Conservation (phyloP, 2,888 invertebrate species). For the Sarcophaga subvicina region DNA sequence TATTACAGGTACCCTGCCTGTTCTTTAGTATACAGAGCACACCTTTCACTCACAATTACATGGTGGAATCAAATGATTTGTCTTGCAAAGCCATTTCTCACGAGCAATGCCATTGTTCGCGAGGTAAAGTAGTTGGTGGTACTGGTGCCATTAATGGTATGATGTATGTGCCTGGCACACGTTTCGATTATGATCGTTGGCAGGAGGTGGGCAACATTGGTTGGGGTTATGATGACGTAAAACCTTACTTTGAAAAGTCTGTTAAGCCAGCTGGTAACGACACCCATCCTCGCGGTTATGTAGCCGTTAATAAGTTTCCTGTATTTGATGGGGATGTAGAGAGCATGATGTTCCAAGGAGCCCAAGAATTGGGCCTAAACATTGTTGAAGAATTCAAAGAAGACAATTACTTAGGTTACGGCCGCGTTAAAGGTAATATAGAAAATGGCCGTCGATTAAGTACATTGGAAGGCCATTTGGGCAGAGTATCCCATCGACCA, state of each 20-base stretch:
- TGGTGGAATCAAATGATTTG: constrained; percentile 70
- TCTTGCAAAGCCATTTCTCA: constrained; percentile 70
- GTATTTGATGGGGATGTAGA: constrained; percentile 65
- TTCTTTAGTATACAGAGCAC: constrained; percentile 70
- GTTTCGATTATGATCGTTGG: constrained; percentile 86
- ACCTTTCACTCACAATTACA: constrained; percentile 71
- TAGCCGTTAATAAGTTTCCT: constrained; percentile 81
- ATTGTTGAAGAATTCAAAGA: constrained; percentile 78
- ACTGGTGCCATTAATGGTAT: constrained; percentile 85
- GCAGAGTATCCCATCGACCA: constrained; percentile 81
- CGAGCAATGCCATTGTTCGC: constrained; percentile 82
- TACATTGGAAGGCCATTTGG: constrained; percentile 87
- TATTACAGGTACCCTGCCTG: constrained; percentile 70
- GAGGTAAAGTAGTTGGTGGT: constrained; percentile 86
- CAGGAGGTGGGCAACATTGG: constrained; percentile 83
- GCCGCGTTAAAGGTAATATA: constrained; percentile 81
- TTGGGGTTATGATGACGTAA: constrained; percentile 88
- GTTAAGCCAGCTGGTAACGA: constrained; percentile 70
- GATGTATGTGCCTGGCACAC: constrained; percentile 85
- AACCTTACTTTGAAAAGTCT: constrained; percentile 91
- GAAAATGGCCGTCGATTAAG: constrained; percentile 88
- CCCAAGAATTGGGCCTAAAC: constrained; percentile 81
- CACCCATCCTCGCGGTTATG: constrained; percentile 73
- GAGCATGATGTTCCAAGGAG: constrained; percentile 79
- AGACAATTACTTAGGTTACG: constrained; percentile 82